These are phyloP conservation scores for Galagoides demidoff DNA, from an alignment of 2,797 vertebrate species.

Conservation along the genomic window DNA sequence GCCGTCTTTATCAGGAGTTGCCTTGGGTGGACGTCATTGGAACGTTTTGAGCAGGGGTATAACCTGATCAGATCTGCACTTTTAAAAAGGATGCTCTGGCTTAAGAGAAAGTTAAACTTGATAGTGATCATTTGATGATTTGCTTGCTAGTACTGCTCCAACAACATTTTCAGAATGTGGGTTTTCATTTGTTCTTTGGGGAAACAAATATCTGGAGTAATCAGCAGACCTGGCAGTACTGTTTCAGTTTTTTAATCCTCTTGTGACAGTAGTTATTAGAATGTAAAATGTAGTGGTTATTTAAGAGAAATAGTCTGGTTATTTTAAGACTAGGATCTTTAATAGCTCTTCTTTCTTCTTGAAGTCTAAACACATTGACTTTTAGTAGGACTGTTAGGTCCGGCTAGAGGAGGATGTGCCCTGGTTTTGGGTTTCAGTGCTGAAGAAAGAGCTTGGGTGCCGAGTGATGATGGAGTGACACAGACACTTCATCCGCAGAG, in stretches of 20 bases:
- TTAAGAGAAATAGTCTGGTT: neutral
- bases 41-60: neutral
- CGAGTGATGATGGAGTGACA: no score
- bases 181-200: slow-evolving; percentile 10
- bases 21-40: neutral
- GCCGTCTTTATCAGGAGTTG: neutral
- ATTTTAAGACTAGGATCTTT: slow-evolving; percentile 15
- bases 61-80: neutral
- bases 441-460: no score
- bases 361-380: neutral
- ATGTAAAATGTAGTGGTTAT: neutral
- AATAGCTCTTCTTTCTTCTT: slow-evolving; percentile 36
- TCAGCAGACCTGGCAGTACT: neutral
- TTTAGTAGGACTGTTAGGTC: neutral
- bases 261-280: slow-evolving; percentile 20
- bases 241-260: slow-evolving; percentile 29
- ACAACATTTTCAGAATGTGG: neutral
- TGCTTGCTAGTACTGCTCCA: neutral
- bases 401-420: no score
- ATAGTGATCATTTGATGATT: neutral
- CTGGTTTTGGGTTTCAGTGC: no score
- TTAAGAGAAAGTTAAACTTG: neutral
- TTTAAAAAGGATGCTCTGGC: neutral
- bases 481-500: no score
- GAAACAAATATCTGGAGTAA: neutral